Base-by-base conservation (phyloP, 1,140 invertebrate genomes). In the Orussus abietinus region DNA sequence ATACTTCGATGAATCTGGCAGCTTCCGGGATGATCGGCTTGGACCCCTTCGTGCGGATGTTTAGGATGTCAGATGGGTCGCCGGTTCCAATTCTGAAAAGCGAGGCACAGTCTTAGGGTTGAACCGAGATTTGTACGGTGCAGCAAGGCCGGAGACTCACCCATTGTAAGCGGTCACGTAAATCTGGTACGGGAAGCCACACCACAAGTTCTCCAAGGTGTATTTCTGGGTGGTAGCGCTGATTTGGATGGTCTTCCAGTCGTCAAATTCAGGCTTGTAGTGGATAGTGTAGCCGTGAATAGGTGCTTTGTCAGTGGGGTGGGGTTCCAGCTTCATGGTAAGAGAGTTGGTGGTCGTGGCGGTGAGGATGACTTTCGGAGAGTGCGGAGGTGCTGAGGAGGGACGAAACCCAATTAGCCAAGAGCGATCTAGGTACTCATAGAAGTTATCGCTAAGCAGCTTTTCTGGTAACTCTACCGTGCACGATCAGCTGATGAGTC, bases 221-320 rank as follows among this genome's bases (percentile, higher is more conserved):
- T 91, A 90, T 36, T 90, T 90, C 33, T 87, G 82, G 18, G 83
- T 83, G 53, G 81, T 83, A 42, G 84, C 82, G 42, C 69, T 72
- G 28, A 87, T 83, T 73, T 90, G 88, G 36, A 84, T 80, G 20
- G 86, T 89, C 70, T 92, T 88, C 90, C 89, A 92, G 58, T 94
- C 90, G 17, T 90, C 90, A 58, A 91, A 93, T 73, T 93, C 92
- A 17, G 85, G 88, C 66, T 93, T 93, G 74, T 91, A 94, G 61
- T 91, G 87, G 45, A 94, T 80, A n/a, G 89, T 92, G 63, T 92
- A 91, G 0, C 90, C 90, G 45, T 88, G 85, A 45, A 88, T 79
- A 7, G 85, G 85, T 28, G 85, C 84, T 18, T 77, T 82, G 47
- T 88, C 86, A 25, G 76, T 77, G 17, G 84, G 78, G 49, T 87